Conservation (phyloP, 1,140 invertebrate species). For the Caenorhabditis remanei region DNA sequence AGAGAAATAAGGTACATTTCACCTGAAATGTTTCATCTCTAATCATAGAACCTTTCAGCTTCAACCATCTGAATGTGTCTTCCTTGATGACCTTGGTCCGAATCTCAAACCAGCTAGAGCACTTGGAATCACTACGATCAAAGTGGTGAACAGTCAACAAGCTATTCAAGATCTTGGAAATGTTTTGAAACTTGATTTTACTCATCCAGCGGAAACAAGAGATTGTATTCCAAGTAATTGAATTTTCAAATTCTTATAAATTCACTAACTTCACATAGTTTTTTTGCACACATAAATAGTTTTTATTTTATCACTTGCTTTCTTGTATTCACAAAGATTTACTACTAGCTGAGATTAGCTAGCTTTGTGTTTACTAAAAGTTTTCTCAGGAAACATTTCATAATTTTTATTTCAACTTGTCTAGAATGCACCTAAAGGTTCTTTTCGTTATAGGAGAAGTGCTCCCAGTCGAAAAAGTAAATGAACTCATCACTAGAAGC, state of each 20-base stretch:
- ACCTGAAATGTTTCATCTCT: background rate
- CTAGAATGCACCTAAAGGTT: too few species aligned
- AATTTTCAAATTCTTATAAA: background rate
- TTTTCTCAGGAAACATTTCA: too few species aligned
- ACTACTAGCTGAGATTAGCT: too few species aligned
- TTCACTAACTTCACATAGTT: background rate
- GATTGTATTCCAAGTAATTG: slow-evolving; percentile 55
- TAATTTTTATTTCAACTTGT: too few species aligned
- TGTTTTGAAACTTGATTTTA: slow-evolving; percentile 73
- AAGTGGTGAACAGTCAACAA: slow-evolving; percentile 75
- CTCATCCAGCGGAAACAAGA: slow-evolving; percentile 75
- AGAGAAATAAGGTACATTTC: slow-evolving; percentile 51
- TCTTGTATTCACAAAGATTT: background rate
- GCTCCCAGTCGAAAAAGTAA: slow-evolving; percentile 24
- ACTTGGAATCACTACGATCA: slow-evolving; percentile 79
- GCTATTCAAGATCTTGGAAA: slow-evolving; percentile 77
- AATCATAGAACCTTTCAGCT: slow-evolving; percentile 60
- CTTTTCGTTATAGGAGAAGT: slow-evolving; percentile 39
- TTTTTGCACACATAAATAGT: background rate
- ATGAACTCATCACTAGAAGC: background rate
- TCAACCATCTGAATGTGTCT: slow-evolving; percentile 77
- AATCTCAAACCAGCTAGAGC: slow-evolving; percentile 78
- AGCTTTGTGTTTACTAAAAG: too few species aligned
- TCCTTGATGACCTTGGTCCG: slow-evolving; percentile 79
- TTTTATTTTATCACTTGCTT: background rate